Evolutionary conservation across 2,113 vertebrate species (phyloP).

Genomic region (Aspiorhynchus laticeps): DNA sequence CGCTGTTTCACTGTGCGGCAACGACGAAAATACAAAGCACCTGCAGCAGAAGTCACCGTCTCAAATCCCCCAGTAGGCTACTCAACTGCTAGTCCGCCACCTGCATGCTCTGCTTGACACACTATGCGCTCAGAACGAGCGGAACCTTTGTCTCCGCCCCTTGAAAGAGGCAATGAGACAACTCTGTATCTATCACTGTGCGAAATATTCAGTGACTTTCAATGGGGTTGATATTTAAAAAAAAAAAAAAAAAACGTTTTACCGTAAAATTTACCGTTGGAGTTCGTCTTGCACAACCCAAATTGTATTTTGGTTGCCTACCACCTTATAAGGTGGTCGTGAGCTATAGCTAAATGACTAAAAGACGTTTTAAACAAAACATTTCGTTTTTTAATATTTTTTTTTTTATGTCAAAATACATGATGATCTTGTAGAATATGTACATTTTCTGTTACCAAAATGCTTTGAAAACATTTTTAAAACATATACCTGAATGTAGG

Average conservation of each 20-base stretch:
- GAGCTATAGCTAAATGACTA: too few relatives aligned
- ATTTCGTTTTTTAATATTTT: too few relatives aligned
- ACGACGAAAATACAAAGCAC: not conserved
- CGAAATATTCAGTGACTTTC: not conserved
- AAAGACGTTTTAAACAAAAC: too few relatives aligned
- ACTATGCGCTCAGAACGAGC: not conserved
- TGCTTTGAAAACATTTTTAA: too few relatives aligned
- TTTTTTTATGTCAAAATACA: too few relatives aligned
- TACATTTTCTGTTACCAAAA: too few relatives aligned
- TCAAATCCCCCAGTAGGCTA: not conserved
- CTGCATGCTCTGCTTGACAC: not conserved
- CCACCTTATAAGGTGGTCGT: too few relatives aligned
- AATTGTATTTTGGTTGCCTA: too few relatives aligned
- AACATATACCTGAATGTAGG: not conserved
- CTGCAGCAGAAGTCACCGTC: not conserved
- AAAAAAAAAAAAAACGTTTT: too few relatives aligned
- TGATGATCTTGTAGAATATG: too few relatives aligned
- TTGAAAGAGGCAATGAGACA: not conserved
- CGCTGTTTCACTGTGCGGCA: not conserved
- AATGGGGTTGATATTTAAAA: not conserved
- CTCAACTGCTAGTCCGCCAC: not conserved
- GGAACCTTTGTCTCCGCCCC: constrained; percentile 2
- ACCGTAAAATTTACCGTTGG: too few relatives aligned
- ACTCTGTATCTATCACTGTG: not conserved
- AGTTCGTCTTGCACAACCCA: too few relatives aligned